phyloP scores from a whole-genome alignment of 2,797 vertebrate species.

The Alca torda region DNA sequence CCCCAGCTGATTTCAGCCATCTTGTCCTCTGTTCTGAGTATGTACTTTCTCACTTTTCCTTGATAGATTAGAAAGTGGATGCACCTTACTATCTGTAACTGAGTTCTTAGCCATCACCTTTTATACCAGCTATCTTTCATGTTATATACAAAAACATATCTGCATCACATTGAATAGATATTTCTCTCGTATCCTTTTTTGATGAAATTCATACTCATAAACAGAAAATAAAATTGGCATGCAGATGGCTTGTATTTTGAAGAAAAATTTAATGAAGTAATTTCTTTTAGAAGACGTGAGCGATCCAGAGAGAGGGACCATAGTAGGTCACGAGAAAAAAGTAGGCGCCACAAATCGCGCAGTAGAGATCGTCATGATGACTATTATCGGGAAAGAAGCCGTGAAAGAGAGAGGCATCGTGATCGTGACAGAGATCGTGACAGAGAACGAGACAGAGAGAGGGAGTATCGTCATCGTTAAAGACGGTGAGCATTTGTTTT shows the following conservation, averaged over 20 bases:
- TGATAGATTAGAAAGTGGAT: background rate
- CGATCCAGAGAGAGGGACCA: conserved; percentile 98
- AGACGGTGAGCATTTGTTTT: conserved; percentile 79
- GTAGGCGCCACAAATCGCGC: conserved; percentile 95
- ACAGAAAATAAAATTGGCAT: background rate
- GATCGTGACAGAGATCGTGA: conserved; percentile 94
- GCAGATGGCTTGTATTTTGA: background rate
- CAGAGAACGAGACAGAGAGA: conserved; percentile 92
- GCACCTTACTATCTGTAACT: background rate
- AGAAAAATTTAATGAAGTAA: conserved; percentile 79
- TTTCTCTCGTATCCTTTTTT: background rate
- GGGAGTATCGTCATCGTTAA: conserved; percentile 96
- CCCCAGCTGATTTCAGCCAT: background rate
- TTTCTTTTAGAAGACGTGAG: conserved; percentile 92
- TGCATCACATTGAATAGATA: background rate
- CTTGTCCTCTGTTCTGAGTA: background rate
- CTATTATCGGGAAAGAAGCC: conserved; percentile 96
- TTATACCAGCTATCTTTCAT: background rate
- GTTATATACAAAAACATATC: background rate
- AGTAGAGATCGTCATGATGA: conserved; percentile 98
- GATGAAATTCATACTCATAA: background rate
- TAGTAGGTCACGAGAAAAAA: conserved; percentile 97
- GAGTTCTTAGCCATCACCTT: background rate
- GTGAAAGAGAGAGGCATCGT: conserved; percentile 93
- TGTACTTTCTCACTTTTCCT: background rate